Base-by-base conservation (phyloP, 2,888 invertebrate species). In the Reticulitermes lucifugus region DNA sequence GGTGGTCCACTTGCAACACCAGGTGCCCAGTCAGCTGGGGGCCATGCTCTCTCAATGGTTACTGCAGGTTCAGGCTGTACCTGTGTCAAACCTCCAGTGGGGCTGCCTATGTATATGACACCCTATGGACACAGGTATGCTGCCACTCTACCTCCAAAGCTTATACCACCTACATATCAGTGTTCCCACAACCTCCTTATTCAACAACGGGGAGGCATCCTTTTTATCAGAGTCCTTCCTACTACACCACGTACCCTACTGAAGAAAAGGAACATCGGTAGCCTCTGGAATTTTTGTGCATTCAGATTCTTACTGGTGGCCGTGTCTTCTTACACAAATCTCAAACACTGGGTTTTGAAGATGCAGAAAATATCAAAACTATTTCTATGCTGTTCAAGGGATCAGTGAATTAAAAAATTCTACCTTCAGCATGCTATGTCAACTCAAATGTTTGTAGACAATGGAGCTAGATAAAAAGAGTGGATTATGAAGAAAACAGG, bases 181-280 rank as follows among this genome's bases (percentile, higher is more conserved):
- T 86, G 79, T 86, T 93, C 9, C 91, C 93, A 71, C 89, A 94
- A 90, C 90, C 92, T 89, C 90, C 94, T 88, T 92, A 95, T 91
- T 91, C 95, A 88, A 91, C 94, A 18, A 92, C 96, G 92, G 92
- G 95, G 88, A 89, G 95, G 90, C 89, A 92, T 88, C 92, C 93
- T 9, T 93, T 93, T 88, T 93, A 93, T 89, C 87, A 87, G 55
- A 88, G 88, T 65, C 88, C 89, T 73, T 89, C 90, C 2, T 90
- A 90, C 85, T 90, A 90, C 87, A 89, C 90, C 83, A 89, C 90
- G 9, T 90, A 90, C 87, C 89, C 90, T 51, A 87, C 89, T 29
- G 90, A 90, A 80, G 90, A 90, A 88, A 91, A 88, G 89, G 90
- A 87, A 88, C 89, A 85, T 88, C 88, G 70, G 87, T 88, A 86